Base-by-base conservation (phyloP, 2,797 vertebrate species). In the Phoeniculus purpureus region DNA sequence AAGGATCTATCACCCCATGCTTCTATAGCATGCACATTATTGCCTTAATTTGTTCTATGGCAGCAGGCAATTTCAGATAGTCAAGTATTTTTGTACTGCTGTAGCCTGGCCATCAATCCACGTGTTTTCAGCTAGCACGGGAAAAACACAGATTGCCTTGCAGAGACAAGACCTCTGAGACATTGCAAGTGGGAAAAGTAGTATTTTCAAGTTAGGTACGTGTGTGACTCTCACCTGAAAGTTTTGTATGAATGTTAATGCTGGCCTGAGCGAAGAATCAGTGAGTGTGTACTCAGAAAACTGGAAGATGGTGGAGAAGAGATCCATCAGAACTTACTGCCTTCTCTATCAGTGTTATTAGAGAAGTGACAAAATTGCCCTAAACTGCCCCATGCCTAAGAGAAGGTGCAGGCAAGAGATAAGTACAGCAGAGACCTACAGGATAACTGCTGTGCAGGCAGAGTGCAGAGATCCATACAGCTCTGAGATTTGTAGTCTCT, bases 1-100 rank as follows among this genome's bases (percentile, higher is more conserved):
- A 67, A 77, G 86, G 48, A 88, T 87, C 60, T 82, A 74, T 89
- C 66, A 72, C 65, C 23, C 15, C 7, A 48, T 59, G 48, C 66
- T 75, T 77, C 87, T 66, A 2, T 45, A 86, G 59, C 20, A 75
- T 14, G 6, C 34, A 32, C 32, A 62, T 91, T 81, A 81, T 29
- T 70, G 54, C 56, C 74, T 89, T 92, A 65, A 93, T 95, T 91
- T 92, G 67, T 58, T 90, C 80, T 60, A 17, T 34, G 47, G 85
- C 90, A 96, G 87, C 66, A 91, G 34, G 77, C 31, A 93, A 91
- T 94, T 91, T 94, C 67, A 75, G 89, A 64, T 80, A 61, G 81
- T 84, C 61, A 71, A 65, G 61, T 59, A 84, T 67, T 92, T 37
- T 90, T 70, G 37, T 84, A 37, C 52, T 77, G 60, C 37, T 27